Percentiles rank a stretch among this genome's conserved stretches.
Evolutionary conservation across 2,113 vertebrate species (phyloP).

Genomic region (Paradoxurus hermaphroditus): DNA sequence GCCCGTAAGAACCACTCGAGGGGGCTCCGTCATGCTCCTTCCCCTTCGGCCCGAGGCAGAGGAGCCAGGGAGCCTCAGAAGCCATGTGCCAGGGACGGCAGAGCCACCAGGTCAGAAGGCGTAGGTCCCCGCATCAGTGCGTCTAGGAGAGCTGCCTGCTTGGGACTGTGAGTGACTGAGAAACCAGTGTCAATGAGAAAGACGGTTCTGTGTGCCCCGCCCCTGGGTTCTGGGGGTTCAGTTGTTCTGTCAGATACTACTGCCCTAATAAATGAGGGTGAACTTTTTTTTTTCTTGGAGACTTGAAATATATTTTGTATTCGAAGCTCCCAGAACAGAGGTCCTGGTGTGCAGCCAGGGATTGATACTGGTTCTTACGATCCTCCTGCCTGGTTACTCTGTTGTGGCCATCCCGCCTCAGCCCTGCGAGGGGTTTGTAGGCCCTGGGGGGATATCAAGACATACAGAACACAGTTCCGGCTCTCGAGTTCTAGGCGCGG

Average conservation of each 20-base stretch:
- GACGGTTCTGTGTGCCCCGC: not conserved
- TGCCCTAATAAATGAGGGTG: not conserved
- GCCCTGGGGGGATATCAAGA: not conserved
- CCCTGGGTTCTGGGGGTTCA: not conserved
- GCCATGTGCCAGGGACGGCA: not conserved
- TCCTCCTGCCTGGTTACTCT: not conserved
- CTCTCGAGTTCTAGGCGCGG: not conserved
- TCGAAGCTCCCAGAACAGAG: not conserved
- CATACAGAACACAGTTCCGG: not conserved
- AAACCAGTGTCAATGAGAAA: not conserved
- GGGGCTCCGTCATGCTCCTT: not conserved
- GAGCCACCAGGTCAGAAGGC: not conserved
- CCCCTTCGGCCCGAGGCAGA: not conserved
- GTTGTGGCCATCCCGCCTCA: rapidly evolving
- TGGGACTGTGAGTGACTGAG: not conserved
- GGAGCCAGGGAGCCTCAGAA: not conserved
- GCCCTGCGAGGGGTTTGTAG: not conserved
- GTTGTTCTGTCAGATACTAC: not conserved
- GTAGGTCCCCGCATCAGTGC: too few relatives aligned
- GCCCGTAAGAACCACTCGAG: not conserved
- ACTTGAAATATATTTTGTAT: not conserved
- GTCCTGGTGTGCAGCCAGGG: not conserved
- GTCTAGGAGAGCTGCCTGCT: not conserved
- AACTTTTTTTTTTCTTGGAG: not conserved
- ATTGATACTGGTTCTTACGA: not conserved